These are phyloP conservation scores for Momotus momota DNA, from an alignment of 2,797 vertebrate species.

Conservation along the genomic window DNA sequence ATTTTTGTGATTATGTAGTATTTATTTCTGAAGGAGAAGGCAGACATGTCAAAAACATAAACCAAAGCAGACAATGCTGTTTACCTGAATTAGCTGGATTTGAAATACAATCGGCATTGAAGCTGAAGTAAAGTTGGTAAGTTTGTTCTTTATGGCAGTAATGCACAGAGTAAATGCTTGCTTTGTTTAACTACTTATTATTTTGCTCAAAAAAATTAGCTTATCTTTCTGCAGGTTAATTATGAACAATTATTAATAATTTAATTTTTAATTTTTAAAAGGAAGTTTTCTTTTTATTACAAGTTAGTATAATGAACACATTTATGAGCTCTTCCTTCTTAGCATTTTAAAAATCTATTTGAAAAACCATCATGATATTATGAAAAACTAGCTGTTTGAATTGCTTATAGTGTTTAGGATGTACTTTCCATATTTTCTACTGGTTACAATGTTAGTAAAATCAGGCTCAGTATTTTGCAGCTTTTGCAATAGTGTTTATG, in stretches of 20 bases:
- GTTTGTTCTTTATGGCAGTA: not conserved
- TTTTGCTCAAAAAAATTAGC: not conserved
- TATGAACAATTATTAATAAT: not conserved
- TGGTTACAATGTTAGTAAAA: not conserved
- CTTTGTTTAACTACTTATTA: not conserved
- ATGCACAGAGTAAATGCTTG: not conserved
- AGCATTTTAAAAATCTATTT: not conserved
- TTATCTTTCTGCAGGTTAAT: not conserved
- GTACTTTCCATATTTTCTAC: not conserved
- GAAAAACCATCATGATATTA: not conserved
- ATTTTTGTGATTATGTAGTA: not conserved
- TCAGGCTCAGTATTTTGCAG: not conserved
- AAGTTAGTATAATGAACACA: not conserved
- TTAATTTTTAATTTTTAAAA: not conserved
- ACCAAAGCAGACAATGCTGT: not conserved
- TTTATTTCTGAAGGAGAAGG: not conserved
- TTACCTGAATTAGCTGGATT: not conserved
- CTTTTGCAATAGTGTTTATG: not conserved
- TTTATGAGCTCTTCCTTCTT: not conserved
- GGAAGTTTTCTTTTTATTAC: not conserved
- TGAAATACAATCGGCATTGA: not conserved
- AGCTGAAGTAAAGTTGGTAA: not conserved
- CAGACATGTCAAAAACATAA: not conserved
- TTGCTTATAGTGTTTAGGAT: not conserved
- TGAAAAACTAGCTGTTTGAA: not conserved